These are phyloP conservation scores for Forbesichthys papilliferus DNA, from an alignment of 2,113 vertebrate genomes.

Conservation along the genomic window DNA sequence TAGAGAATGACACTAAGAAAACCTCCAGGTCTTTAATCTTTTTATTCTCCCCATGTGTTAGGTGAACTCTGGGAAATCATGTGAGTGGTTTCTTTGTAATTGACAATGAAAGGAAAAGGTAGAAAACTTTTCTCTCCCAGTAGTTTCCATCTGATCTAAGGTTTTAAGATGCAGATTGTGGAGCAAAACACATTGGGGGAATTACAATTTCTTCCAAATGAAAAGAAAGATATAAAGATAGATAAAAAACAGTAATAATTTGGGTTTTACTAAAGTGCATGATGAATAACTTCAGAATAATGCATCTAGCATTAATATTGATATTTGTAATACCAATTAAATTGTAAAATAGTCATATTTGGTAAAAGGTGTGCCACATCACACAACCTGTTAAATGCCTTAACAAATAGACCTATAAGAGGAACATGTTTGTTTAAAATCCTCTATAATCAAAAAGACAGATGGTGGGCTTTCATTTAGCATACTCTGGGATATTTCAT, in stretches of 20 bases:
- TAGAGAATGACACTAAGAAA: constrained; percentile 62
- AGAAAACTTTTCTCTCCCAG: constrained; percentile 62
- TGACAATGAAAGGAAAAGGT: constrained; percentile 57
- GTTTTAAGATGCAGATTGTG: constrained; percentile 44
- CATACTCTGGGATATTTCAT: constrained; percentile 63
- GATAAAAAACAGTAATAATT: background rate
- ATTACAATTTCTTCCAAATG: constrained; percentile 22
- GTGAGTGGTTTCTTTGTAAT: constrained; percentile 64
- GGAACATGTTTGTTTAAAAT: constrained; percentile 64
- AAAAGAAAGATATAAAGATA: background rate
- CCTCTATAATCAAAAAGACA: constrained; percentile 67
- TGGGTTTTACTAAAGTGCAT: background rate
- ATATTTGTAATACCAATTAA: background rate
- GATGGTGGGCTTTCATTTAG: constrained; percentile 71
- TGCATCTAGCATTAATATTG: background rate
- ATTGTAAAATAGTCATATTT: constrained; percentile 8
- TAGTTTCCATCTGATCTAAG: constrained; percentile 49
- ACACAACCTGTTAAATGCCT: constrained; percentile 30
- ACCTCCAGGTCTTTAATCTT: constrained; percentile 41
- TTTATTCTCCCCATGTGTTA: constrained; percentile 47
- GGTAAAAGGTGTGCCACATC: background rate
- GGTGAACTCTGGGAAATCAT: constrained; percentile 72
- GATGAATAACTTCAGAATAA: constrained; percentile 3
- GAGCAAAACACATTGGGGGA: constrained; percentile 28
- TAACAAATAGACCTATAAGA: constrained; percentile 41